Percentiles rank a stretch among this genome's conserved stretches.
These are phyloP conservation scores for Aricia agestis DNA, from an alignment of 1,140 invertebrate genomes.

Conservation along the genomic window DNA sequence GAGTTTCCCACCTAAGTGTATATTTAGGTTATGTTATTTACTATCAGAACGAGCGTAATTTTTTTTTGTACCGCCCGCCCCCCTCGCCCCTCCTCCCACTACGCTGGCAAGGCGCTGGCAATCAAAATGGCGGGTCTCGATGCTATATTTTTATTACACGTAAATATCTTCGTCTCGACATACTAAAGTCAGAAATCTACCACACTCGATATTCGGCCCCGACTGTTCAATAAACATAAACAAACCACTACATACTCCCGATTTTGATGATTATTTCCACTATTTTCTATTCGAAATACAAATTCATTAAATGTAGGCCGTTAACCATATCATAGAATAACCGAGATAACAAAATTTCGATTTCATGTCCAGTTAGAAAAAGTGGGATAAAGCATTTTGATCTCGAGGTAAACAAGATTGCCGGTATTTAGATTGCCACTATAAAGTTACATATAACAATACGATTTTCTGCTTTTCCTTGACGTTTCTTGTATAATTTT, in stretches of 20 bases:
- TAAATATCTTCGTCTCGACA: slow-evolving; percentile 38
- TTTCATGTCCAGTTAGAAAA: slow-evolving; percentile 22
- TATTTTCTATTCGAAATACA: neutral
- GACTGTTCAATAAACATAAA: slow-evolving; percentile 8
- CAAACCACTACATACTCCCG: neutral
- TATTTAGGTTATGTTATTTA: slow-evolving; percentile 49
- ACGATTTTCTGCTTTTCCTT: neutral
- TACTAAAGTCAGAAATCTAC: neutral
- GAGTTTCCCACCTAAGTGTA: slow-evolving; percentile 47
- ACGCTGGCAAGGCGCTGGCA: slow-evolving; percentile 59
- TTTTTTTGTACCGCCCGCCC: slow-evolving; percentile 56
- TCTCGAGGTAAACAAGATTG: slow-evolving; percentile 48
- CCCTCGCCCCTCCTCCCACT: slow-evolving; percentile 44
- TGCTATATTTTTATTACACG: slow-evolving; percentile 56
- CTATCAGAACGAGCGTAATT: slow-evolving; percentile 51
- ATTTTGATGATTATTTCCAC: neutral
- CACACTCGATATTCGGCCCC: too few relatives aligned
- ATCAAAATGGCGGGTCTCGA: slow-evolving; percentile 68
- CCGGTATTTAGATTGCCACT: slow-evolving; percentile 37
- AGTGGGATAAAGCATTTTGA: slow-evolving; percentile 23
- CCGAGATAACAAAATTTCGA: neutral
- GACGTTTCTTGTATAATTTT: slow-evolving; percentile 18
- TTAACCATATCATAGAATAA: neutral
- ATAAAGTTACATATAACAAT: slow-evolving; percentile 5
- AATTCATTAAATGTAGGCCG: neutral